Base-by-base conservation (phyloP, 1,140 invertebrate genomes). In the Phortica variegata region DNA sequence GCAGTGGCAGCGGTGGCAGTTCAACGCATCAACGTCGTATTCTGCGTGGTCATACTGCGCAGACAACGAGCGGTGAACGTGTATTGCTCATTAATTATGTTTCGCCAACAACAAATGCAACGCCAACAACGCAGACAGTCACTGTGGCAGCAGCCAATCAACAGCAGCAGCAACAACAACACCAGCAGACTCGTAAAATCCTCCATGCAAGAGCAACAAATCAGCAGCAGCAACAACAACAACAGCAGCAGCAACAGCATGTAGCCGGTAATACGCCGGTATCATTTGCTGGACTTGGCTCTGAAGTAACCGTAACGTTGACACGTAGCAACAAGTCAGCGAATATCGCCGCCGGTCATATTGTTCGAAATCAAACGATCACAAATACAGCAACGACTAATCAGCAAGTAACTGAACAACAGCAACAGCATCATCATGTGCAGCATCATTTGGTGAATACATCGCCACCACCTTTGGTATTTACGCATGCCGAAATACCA, bases 1-100 rank as follows among this genome's bases (percentile, higher is more conserved):
- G 45, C 29, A 39, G 50, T 4, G 49, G 52, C n/a, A 52, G 52
- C 13, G 16, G n/a, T n/a, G n/a, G n/a, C 33, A 16, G n/a, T n/a
- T n/a, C 33, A 36, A 51, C 48, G 6, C 26, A 63, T 17, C 66
- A 71, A 23, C 60, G 66, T 34, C 61, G 70, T 23, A 61, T 73
- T 8, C 32, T 73, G 49, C 62, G 70, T 38, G 69, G 70, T 18
- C 70, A 73, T 58, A 66, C 70, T 21, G 71, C 70, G 32, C 70
- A 73, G 32, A 73, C 70, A 12, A 61, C 70, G 31, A 71, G 56
- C 37, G 70, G 70, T n/a, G 70, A 73, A 50, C 60, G 70, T 38
- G 70, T 73, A 31, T 29, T 73, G 51, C 65, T 73, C n/a, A 73
- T 73, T 9, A 73, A 73, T 42, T 73, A 73, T 48, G 71, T 73